A percentile compares a stretch with the other conserved stretches of the same genome.
Evolutionary conservation across 1,140 invertebrate genomes (phyloP).

Genomic region (Megalopta genalis): DNA sequence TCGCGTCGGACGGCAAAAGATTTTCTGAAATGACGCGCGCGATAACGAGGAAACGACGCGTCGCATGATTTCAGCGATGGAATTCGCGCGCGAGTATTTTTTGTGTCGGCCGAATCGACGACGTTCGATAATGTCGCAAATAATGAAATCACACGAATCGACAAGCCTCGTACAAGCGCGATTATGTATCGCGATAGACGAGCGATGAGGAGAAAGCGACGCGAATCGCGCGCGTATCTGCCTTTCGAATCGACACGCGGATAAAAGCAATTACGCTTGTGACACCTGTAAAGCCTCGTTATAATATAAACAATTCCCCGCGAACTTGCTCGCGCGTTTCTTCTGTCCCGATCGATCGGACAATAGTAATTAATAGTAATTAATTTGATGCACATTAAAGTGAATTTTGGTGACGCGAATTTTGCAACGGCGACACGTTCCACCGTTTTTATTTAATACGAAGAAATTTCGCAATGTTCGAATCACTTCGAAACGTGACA

Average conservation of each 20-base stretch:
- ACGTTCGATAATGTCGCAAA: constrained; percentile 49
- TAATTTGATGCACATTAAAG: too few species aligned
- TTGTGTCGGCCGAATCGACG: constrained; percentile 46
- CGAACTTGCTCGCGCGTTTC: too few species aligned
- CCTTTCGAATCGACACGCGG: constrained; percentile 22
- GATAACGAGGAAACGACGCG: constrained; percentile 35
- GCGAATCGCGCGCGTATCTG: constrained; percentile 25
- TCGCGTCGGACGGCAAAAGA: constrained; percentile 40
- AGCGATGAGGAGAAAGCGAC: constrained; percentile 23
- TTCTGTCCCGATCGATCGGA: too few species aligned
- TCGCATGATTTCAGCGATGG: constrained; percentile 4
- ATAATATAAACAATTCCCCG: neutral
- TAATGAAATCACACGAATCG: constrained; percentile 42
- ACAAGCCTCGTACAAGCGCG: constrained; percentile 49
- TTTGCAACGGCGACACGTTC: too few species aligned
- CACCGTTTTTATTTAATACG: too few species aligned
- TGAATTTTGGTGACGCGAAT: too few species aligned
- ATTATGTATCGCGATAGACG: constrained; percentile 46
- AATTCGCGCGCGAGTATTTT: constrained; percentile 36
- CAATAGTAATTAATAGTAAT: too few species aligned
- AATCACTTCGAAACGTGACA: too few species aligned
- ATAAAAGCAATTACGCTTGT: neutral
- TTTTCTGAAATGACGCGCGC: constrained; percentile 37
- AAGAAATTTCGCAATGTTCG: too few species aligned
- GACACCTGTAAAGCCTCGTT: neutral